These are phyloP conservation scores for Patiria pectinifera DNA, from an alignment of 53 echinoderm and acorn worm genomes.

Conservation along the genomic window DNA sequence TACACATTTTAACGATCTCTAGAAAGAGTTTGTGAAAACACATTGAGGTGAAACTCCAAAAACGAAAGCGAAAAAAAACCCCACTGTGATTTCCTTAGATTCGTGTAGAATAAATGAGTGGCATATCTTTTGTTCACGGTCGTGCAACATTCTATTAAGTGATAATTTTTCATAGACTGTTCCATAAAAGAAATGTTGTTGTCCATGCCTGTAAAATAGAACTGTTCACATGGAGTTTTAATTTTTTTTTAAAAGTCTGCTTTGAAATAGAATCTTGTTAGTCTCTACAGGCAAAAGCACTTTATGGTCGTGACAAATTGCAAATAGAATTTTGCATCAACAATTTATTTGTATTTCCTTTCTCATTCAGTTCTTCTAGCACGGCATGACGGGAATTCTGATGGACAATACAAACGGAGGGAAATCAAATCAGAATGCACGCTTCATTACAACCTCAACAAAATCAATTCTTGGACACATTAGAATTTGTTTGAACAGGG, in stretches of 20 bases:
- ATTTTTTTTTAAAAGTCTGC: background rate
- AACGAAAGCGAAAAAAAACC: no score
- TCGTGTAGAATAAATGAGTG: no score
- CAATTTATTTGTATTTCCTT: background rate
- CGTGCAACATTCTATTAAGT: no score
- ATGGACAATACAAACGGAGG: background rate
- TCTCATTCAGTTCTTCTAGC: no score
- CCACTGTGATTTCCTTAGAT: no score
- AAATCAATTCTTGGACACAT: background rate
- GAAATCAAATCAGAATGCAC: background rate
- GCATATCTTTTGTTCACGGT: no score
- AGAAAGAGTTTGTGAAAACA: no score
- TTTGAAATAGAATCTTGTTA: background rate
- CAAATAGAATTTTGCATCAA: background rate
- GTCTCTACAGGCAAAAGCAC: background rate
- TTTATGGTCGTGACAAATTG: background rate
- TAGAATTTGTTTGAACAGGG: no score
- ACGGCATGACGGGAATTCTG: background rate
- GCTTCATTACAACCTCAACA: background rate
- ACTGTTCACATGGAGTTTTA: no score
- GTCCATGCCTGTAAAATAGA: no score
- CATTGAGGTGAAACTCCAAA: no score
- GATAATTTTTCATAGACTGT: background rate
- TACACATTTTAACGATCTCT: no score
- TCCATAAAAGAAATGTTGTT: background rate